These are phyloP conservation scores for Sylvia atricapilla DNA, from an alignment of 2,113 vertebrate genomes.

Conservation along the genomic window DNA sequence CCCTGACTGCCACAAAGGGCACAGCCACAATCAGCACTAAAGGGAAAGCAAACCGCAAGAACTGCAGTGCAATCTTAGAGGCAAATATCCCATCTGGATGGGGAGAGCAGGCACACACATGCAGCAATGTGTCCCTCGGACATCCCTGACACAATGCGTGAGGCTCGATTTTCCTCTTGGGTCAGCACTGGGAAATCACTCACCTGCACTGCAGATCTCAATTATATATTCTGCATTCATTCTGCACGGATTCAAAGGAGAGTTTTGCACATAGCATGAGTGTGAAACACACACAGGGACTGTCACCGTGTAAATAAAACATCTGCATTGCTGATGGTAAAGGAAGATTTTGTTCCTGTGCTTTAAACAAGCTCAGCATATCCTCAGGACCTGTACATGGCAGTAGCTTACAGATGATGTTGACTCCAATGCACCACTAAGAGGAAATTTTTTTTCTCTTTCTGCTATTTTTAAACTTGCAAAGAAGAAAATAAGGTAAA, in stretches of 20 bases:
- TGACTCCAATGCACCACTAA: not conserved
- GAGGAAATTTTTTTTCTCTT: not conserved
- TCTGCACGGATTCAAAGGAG: not conserved
- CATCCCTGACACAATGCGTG: not conserved
- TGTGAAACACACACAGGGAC: constrained; percentile 10
- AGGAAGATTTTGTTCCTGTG: not conserved
- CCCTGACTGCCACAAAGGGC: not conserved
- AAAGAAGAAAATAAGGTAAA: constrained; percentile 57
- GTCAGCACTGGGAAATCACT: constrained; percentile 19
- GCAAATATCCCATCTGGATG: not conserved
- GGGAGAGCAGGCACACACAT: not conserved
- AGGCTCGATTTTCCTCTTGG: not conserved
- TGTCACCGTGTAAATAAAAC: constrained; percentile 24
- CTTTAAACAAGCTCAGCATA: not conserved
- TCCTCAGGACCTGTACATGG: not conserved
- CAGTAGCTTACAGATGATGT: not conserved
- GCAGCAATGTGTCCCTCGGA: not conserved
- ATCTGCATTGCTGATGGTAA: constrained; percentile 4
- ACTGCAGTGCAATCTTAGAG: not conserved
- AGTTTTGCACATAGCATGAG: constrained; percentile 2
- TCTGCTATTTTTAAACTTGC: constrained; percentile 42
- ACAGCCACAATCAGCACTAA: not conserved
- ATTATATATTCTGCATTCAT: constrained; percentile 47
- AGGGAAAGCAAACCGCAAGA: not conserved
- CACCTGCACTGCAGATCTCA: constrained; percentile 55